Evolutionary conservation across 2,888 invertebrate genomes (phyloP), one percentile per base, ranked within the genome.

Genomic region (Euphydryas editha): DNA sequence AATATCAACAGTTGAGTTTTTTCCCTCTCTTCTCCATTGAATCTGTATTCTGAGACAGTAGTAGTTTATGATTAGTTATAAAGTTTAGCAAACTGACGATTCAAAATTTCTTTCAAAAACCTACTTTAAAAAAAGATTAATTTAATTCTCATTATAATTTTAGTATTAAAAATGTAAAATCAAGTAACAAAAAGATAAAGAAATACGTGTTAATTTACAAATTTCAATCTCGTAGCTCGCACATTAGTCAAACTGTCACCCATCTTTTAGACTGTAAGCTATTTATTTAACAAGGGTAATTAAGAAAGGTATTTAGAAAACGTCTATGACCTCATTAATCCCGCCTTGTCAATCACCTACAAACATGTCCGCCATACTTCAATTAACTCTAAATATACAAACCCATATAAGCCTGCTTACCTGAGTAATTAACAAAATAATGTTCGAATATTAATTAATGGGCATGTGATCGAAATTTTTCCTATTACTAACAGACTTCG

Each of bases 291-390:
- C 55, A 59, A 54, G 59, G 36, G 47, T 56, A 56, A 65, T 61
- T 61, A 61, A 57, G 54, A 54, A 49, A 57, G 21, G 51, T 58
- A 62, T 57, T 62, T 44, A 39, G 46, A 59, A 62, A 46, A 59
- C 56, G 56, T 62, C 20, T 51, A 62, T 55, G 56, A 64, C 64
- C 71, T 71, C 71, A 69, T 71, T 71, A 71, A 71, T 69, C 71
- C 69, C 68, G 62, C 64, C 67, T 66, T 67, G 67, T 59, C 67
- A 68, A 64, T 69, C 71, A 69, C 67, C 68, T 71, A 62, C 68
- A 63, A 68, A 68, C 66, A 60, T 61, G 67, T 58, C 57, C 49
- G 51, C 64, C 61, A 49, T 62, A 36, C 49, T 62, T 58, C 58
- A 54, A 46, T 62, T n/a, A 62, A 37, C 24, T 46, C 49, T 24